Evolutionary conservation across 2,888 invertebrate genomes (phyloP).

Genomic region (Endomychus coccineus): DNA sequence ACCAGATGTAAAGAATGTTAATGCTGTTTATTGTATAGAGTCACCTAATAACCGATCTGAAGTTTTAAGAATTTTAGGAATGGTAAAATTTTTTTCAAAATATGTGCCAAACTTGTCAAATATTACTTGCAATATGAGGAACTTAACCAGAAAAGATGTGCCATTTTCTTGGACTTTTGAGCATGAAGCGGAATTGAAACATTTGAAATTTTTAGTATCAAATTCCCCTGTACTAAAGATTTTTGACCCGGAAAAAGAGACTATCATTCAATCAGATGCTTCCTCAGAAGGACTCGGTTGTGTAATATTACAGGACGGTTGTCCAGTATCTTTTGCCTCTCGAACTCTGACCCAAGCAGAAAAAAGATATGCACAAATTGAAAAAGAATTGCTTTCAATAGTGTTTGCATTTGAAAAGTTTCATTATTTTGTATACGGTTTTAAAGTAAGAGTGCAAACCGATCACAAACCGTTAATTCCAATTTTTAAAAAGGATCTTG

Average conservation of each 20-base stretch:
- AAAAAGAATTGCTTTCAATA: slow-evolving; percentile 34
- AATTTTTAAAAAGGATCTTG: slow-evolving; percentile 15
- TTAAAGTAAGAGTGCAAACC: slow-evolving; percentile 23
- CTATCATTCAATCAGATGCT: too few species aligned
- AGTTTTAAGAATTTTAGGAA: too few species aligned
- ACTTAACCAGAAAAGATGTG: slow-evolving; percentile 16
- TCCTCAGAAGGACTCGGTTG: slow-evolving; percentile 18
- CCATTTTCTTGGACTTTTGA: slow-evolving; percentile 12
- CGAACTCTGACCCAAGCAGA: slow-evolving; percentile 17
- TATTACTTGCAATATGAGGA: slow-evolving; percentile 6
- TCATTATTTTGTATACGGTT: slow-evolving; percentile 32
- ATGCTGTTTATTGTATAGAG: too few species aligned
- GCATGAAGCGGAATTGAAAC: slow-evolving; percentile 4
- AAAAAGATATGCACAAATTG: slow-evolving; percentile 31
- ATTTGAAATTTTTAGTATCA: slow-evolving; percentile 3
- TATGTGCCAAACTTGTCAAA: slow-evolving; percentile 10
- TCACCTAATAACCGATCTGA: too few species aligned
- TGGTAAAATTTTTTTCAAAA: slow-evolving; percentile 12
- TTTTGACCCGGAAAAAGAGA: slow-evolving; percentile 15
- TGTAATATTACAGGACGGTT: slow-evolving; percentile 17
- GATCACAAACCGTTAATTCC: slow-evolving; percentile 30
- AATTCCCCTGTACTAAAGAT: slow-evolving; percentile 15
- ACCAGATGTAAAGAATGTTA: too few species aligned
- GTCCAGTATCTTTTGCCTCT: slow-evolving; percentile 20
- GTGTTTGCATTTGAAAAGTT: slow-evolving; percentile 30